Conservation (phyloP, 2,113 vertebrate species). For the Catharus minimus region DNA sequence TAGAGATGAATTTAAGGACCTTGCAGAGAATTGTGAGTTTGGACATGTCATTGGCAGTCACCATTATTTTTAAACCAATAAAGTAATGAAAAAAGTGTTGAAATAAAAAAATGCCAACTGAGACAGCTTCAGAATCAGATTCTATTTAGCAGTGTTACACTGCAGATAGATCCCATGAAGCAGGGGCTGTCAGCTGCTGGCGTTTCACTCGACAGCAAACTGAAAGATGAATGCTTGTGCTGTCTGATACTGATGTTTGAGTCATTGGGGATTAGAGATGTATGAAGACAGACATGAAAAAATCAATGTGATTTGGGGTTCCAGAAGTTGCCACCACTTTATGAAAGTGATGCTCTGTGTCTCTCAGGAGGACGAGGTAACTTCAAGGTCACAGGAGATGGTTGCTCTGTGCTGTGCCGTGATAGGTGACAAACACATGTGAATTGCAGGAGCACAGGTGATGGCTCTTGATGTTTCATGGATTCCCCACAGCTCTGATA, state of each 20-base stretch:
- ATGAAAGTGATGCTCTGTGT: background rate
- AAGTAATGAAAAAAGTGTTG: background rate
- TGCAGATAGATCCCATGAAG: background rate
- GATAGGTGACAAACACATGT: background rate
- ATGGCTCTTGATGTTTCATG: background rate
- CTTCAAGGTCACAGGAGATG: background rate
- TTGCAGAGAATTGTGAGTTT: background rate
- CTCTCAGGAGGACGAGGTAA: background rate
- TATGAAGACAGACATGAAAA: background rate
- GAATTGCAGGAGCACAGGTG: background rate
- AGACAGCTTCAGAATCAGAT: background rate
- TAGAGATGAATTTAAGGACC: background rate
- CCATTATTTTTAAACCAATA: background rate
- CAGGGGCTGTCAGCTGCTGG: background rate
- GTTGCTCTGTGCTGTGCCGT: background rate
- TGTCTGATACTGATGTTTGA: background rate
- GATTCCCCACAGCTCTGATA: background rate
- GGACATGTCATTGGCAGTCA: rapidly evolving
- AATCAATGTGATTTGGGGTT: constrained; percentile 6
- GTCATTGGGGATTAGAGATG: background rate
- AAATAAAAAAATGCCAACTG: background rate
- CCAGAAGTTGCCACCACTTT: background rate
- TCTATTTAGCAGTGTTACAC: background rate
- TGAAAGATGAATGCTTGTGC: background rate
- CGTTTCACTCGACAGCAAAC: background rate